A percentile compares a stretch with the other conserved stretches of the same genome.
phyloP scores from a whole-genome alignment of 2,113 vertebrate species.

The Galbula dea region DNA sequence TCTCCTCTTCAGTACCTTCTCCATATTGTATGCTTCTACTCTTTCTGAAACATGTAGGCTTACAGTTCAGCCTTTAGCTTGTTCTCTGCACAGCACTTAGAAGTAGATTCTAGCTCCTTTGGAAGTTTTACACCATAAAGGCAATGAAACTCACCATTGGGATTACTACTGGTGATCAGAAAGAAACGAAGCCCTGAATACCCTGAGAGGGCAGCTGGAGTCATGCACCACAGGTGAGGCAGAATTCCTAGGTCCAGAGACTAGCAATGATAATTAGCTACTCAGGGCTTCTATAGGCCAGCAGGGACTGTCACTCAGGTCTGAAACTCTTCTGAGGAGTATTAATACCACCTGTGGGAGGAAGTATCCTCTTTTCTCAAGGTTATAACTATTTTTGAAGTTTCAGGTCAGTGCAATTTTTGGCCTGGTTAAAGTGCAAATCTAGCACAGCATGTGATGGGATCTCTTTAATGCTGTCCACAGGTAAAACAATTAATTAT shows the following conservation, averaged over 20 bases:
- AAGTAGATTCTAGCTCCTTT: background rate
- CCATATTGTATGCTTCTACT: background rate
- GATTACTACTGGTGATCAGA: background rate
- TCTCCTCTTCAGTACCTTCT: background rate
- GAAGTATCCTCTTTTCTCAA: background rate
- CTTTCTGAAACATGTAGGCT: background rate
- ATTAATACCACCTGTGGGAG: background rate
- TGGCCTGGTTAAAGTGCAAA: slow-evolving; percentile 31
- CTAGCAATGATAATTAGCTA: background rate
- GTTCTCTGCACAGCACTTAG: background rate
- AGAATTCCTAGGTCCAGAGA: background rate
- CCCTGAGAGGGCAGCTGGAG: background rate
- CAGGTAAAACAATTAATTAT: background rate
- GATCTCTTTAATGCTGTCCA: background rate
- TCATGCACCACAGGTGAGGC: background rate
- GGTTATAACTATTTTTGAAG: slow-evolving; percentile 42
- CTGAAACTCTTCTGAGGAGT: background rate
- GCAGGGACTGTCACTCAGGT: background rate
- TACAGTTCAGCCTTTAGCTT: background rate
- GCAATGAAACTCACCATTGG: background rate
- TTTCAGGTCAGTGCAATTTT: background rate
- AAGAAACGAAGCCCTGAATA: background rate
- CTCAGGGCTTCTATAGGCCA: background rate
- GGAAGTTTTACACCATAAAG: background rate
- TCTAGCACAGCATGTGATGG: background rate